Evolutionary conservation across 2,888 invertebrate species (phyloP), one percentile per base, ranked within the genome.

Genomic region (Napeogenes inachia): DNA sequence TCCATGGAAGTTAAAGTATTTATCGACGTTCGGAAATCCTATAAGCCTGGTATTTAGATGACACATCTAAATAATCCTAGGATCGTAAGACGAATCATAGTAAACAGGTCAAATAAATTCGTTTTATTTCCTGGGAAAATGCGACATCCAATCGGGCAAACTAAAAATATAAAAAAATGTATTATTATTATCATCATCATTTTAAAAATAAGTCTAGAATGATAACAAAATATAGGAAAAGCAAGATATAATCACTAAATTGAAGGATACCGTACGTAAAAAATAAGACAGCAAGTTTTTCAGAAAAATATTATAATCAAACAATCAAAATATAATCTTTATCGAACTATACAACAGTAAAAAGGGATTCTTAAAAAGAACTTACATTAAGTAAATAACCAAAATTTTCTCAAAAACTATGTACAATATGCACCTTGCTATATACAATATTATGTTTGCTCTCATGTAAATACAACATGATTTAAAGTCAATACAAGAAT

Each of bases 291-390:
- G 21, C 21, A 21, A 56, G 61, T 71, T 84, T 83, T 81, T 81
- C 82, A 76, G 78, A 79, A 88, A 88, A 89, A 89, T 89, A 89
- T 88, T 88, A 84, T 87, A 80, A 78, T 76, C 75, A 88, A 87
- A 88, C 89, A 87, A 87, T 87, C 82, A 87, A 87, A 88, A 88
- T 86, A 80, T 85, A 85, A 85, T 84, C 82, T 85, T 87, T 83
- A 85, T 84, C 81, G 78, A 88, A 84, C 85, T 89, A 88, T 88
- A 89, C 89, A 89, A 88, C 89, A 89, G 87, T 85, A 83, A 82
- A 80, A 78, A 78, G 75, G 73, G 77, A 66, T 70, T 68, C 79
- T 81, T 79, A 74, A 81, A 80, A 80, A 80, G 75, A 80, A 75
- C 74, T 77, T 75, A 76, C 75, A 75, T 75, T 77, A 76, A 75